phyloP scores from a whole-genome alignment of 2,797 vertebrate genomes.

The Periparus ater region DNA sequence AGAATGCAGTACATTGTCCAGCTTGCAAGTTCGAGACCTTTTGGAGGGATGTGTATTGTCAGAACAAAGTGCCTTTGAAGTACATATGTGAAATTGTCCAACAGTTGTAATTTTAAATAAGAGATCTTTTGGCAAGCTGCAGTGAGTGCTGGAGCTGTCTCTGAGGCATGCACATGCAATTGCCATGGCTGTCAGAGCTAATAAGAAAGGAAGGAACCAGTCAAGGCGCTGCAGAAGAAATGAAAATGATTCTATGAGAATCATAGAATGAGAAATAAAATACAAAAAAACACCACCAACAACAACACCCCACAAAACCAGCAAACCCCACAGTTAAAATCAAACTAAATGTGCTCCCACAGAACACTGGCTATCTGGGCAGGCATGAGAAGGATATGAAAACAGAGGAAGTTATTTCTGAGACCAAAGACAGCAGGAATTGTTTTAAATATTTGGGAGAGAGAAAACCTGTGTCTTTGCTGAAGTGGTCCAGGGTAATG shows the following conservation, averaged over 20 bases:
- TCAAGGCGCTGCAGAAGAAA: background rate
- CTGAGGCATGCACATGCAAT: background rate
- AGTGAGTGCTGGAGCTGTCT: background rate
- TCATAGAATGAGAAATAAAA: background rate
- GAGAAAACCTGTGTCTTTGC: background rate
- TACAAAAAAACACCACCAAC: accelerated
- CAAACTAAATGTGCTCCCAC: background rate
- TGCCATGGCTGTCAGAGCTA: constrained; percentile 1
- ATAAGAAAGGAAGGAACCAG: background rate
- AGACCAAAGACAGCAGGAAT: background rate
- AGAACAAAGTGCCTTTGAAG: constrained; percentile 20
- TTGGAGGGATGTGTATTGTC: background rate
- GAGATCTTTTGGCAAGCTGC: constrained; percentile 10
- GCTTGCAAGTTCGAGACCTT: background rate
- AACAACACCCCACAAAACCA: background rate
- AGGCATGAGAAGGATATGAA: background rate
- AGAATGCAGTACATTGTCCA: background rate
- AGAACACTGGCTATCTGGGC: background rate
- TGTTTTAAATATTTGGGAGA: background rate
- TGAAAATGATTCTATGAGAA: background rate
- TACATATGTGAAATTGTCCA: constrained; percentile 23
- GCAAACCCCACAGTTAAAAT: background rate
- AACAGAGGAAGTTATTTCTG: background rate
- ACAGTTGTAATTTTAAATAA: constrained; percentile 18
- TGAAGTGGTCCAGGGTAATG: background rate